A percentile compares a stretch with the other conserved stretches of the same genome.
These are phyloP conservation scores for Rousettus leschenaultii DNA, from an alignment of 2,113 vertebrate genomes.

Conservation along the genomic window DNA sequence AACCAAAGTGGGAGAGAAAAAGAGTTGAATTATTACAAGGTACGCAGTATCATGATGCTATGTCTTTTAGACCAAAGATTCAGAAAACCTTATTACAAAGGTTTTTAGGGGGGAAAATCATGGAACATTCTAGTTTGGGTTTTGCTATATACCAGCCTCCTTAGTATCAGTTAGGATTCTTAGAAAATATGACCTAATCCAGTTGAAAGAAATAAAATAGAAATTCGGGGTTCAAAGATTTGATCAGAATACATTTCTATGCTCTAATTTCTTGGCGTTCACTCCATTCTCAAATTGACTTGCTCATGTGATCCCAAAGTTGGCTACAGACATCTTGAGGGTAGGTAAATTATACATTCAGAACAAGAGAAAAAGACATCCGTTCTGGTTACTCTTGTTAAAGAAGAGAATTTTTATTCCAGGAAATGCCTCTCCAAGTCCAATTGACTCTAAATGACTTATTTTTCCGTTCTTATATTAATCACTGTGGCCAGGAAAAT, in stretches of 20 bases:
- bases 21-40: neutral
- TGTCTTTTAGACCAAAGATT: neutral
- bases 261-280: neutral
- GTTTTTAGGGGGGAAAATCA: neutral
- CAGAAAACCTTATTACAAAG: neutral
- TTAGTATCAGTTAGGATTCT: neutral
- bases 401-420: neutral
- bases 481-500: neutral
- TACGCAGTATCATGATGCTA: neutral
- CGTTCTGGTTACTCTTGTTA: neutral
- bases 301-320: neutral
- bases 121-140: neutral
- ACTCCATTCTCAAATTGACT: neutral
- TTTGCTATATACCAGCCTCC: neutral
- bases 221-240: neutral
- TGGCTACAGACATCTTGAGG: neutral
- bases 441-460: neutral
- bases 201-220: neutral
- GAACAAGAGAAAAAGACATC: neutral
- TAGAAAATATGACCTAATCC: neutral
- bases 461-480: neutral
- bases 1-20: neutral
- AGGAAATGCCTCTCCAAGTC: neutral
- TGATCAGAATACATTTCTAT: neutral
- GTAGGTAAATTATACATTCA: neutral